These are phyloP conservation scores for Papilio helenus DNA, from an alignment of 1,140 invertebrate species.

Conservation along the genomic window DNA sequence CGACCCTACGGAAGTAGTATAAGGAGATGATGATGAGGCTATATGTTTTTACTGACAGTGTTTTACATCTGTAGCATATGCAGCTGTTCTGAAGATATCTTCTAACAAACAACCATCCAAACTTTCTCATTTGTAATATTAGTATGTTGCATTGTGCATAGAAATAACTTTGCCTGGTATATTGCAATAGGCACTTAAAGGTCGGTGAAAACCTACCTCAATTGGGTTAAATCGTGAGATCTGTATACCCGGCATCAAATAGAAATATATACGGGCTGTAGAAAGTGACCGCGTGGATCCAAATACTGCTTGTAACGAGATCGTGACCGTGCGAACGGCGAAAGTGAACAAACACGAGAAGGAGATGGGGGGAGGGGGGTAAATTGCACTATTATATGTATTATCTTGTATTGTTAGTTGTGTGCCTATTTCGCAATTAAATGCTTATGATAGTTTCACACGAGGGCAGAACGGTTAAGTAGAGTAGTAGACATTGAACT, in stretches of 20 bases:
- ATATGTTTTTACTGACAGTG: too few relatives aligned
- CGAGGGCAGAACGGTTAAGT: neutral
- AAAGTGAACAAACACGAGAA: slow-evolving; percentile 57
- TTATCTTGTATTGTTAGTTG: slow-evolving; percentile 26
- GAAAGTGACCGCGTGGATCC: slow-evolving; percentile 59
- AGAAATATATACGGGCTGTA: slow-evolving; percentile 45
- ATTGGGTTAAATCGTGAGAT: slow-evolving; percentile 17
- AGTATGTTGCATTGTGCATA: too few relatives aligned
- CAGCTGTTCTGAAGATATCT: too few relatives aligned
- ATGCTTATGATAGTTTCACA: neutral
- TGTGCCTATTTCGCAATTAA: slow-evolving; percentile 1
- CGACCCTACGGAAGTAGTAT: too few relatives aligned
- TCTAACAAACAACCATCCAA: too few relatives aligned
- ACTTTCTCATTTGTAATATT: too few relatives aligned
- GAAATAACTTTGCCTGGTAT: neutral
- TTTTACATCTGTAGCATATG: too few relatives aligned
- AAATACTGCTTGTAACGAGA: slow-evolving; percentile 44
- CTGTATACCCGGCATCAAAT: neutral
- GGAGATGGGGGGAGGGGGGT: slow-evolving; percentile 42
- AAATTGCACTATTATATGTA: slow-evolving; percentile 35
- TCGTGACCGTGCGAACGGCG: slow-evolving; percentile 67
- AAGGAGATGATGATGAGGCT: too few relatives aligned
- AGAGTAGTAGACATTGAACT: neutral
- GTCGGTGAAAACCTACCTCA: neutral
- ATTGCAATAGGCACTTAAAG: neutral